These are phyloP conservation scores for Sapajus apella DNA, from an alignment of 2,113 vertebrate species.

Conservation along the genomic window DNA sequence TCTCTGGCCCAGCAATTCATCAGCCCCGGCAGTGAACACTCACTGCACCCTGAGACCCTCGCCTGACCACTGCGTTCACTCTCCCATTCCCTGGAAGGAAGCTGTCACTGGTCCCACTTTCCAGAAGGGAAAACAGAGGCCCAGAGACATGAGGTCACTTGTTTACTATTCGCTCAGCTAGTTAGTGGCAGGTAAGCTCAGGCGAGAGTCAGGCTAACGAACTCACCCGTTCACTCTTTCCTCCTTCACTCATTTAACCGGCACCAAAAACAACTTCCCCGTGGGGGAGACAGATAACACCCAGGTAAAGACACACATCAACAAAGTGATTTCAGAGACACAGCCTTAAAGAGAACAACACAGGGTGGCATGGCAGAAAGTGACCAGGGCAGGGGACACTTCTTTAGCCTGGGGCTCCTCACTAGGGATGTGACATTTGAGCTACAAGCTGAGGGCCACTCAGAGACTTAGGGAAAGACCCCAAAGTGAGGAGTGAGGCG, in stretches of 20 bases:
- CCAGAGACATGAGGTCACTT: not conserved
- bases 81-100: not conserved
- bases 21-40: not conserved
- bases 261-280: not conserved
- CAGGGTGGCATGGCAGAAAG: not conserved
- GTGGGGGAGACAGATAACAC: not conserved
- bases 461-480: not conserved
- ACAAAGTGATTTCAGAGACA: not conserved
- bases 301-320: not conserved
- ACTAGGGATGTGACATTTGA: not conserved
- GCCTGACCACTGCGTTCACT: accelerated
- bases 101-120: not conserved
- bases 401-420: not conserved
- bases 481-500: not conserved
- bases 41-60: not conserved
- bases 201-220: not conserved
- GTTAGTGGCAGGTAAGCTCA: not conserved
- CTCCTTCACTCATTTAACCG: not conserved
- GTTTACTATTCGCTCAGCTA: not conserved
- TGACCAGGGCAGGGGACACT: accelerated
- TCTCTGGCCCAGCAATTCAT: accelerated
- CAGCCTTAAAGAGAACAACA: not conserved
- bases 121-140: not conserved
- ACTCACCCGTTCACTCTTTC: not conserved
- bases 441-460: too few relatives aligned